Evolutionary conservation across 2,113 vertebrate genomes (phyloP).

Genomic region (Porphyrio hochstetteri): DNA sequence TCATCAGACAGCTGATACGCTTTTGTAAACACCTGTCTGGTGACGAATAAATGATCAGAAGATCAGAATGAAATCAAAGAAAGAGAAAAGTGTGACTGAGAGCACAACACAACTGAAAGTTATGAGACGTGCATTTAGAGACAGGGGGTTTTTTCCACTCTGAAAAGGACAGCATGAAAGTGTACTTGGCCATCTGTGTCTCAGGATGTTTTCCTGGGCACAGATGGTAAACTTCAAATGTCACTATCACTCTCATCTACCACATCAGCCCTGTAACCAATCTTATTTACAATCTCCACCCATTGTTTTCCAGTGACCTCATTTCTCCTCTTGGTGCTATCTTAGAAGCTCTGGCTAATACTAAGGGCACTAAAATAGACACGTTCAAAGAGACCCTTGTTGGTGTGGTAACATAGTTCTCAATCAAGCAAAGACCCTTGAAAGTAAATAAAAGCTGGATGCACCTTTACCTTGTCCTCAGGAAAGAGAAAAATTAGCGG

Average conservation of each 20-base stretch:
- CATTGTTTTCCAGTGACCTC: conserved; percentile 27
- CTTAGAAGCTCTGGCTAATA: not conserved
- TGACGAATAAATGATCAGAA: not conserved
- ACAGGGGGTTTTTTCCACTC: not conserved
- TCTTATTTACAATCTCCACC: not conserved
- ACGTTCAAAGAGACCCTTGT: not conserved
- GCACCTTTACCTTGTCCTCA: not conserved
- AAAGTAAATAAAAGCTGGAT: not conserved
- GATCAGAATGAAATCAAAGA: not conserved
- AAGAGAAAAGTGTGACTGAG: not conserved
- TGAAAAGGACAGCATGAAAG: not conserved
- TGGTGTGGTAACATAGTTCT: not conserved
- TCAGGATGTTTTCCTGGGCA: not conserved
- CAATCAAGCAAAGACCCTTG: not conserved
- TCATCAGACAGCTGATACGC: not conserved
- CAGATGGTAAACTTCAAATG: conserved; percentile 37
- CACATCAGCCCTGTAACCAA: not conserved
- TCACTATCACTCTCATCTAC: not conserved
- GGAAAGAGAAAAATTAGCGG: not conserved
- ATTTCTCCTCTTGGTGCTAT: not conserved
- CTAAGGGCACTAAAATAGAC: not conserved
- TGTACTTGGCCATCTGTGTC: conserved; percentile 22
- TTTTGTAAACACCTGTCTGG: not conserved
- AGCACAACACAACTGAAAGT: not conserved
- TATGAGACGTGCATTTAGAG: not conserved